Evolutionary conservation across 2,113 vertebrate species (phyloP).

Genomic region (Archilochus colubris): DNA sequence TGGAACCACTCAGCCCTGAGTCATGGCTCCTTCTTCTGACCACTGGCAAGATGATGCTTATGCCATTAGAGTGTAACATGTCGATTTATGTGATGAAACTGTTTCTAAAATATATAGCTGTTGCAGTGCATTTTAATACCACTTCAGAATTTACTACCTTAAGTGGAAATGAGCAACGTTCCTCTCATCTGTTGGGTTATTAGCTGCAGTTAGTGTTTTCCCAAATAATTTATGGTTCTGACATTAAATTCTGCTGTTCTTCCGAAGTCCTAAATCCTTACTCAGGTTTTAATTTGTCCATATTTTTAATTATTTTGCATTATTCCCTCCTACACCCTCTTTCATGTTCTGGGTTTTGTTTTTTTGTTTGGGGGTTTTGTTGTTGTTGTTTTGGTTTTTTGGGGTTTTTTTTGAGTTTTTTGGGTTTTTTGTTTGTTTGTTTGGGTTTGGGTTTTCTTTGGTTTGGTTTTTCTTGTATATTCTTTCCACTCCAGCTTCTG

Average conservation of each 20-base stretch:
- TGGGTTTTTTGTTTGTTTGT: no score
- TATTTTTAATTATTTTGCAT: slow-evolving; percentile 64
- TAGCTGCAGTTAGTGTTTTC: background rate
- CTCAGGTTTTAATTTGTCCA: slow-evolving; percentile 30
- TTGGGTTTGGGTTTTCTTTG: no score
- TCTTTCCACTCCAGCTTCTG: slow-evolving; percentile 63
- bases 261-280: slow-evolving; percentile 42
- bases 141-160: background rate
- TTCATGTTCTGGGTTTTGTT: no score
- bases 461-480: slow-evolving; percentile 32
- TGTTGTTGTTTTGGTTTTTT: no score
- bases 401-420: no score
- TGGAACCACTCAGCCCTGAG: background rate
- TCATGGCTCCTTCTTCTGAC: background rate
- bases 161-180: background rate
- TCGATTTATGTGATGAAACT: background rate
- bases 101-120: background rate
- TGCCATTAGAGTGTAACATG: background rate
- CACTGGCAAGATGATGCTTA: background rate
- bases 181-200: background rate
- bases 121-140: background rate
- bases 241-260: background rate
- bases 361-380: no score
- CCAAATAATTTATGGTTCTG: background rate
- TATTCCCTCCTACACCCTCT: background rate